These are phyloP conservation scores for Caloenas nicobarica DNA, from an alignment of 2,113 vertebrate genomes.

Conservation along the genomic window DNA sequence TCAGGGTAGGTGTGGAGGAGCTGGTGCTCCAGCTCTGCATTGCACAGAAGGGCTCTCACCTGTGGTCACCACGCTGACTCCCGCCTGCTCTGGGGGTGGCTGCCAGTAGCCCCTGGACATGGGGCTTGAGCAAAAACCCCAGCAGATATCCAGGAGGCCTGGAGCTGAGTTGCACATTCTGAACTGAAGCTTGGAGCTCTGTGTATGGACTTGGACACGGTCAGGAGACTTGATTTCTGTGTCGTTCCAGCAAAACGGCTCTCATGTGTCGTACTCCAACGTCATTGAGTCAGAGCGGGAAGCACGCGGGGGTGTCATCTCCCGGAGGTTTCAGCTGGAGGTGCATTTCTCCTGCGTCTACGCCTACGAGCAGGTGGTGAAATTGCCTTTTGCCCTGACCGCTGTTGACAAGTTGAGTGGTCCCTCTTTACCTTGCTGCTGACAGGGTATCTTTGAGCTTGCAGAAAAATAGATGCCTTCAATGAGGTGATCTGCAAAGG, in stretches of 20 bases:
- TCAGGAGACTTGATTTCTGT: not conserved
- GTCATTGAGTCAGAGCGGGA: not conserved
- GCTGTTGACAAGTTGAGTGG: constrained; percentile 65
- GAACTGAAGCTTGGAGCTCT: not conserved
- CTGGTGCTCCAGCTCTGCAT: not conserved
- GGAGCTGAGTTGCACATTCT: not conserved
- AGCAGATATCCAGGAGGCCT: not conserved
- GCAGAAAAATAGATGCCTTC: not conserved
- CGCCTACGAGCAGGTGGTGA: constrained; percentile 51
- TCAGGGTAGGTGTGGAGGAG: not conserved
- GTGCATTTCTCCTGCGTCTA: constrained; percentile 67
- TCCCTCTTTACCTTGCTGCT: not conserved
- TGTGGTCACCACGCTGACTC: not conserved
- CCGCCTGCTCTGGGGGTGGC: not conserved
- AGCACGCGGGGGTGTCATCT: not conserved
- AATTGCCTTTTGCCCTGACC: constrained; percentile 31
- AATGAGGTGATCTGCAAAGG: not conserved
- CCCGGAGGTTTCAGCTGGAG: constrained; percentile 22
- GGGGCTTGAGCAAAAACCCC: not conserved
- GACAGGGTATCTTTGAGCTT: not conserved
- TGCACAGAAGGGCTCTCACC: not conserved
- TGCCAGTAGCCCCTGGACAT: not conserved
- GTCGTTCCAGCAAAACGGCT: constrained; percentile 55
- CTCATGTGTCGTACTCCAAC: constrained; percentile 43
- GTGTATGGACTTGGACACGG: not conserved